Evolutionary conservation across 1,140 invertebrate species (phyloP).

Genomic region (Drosophila ercepeae): DNA sequence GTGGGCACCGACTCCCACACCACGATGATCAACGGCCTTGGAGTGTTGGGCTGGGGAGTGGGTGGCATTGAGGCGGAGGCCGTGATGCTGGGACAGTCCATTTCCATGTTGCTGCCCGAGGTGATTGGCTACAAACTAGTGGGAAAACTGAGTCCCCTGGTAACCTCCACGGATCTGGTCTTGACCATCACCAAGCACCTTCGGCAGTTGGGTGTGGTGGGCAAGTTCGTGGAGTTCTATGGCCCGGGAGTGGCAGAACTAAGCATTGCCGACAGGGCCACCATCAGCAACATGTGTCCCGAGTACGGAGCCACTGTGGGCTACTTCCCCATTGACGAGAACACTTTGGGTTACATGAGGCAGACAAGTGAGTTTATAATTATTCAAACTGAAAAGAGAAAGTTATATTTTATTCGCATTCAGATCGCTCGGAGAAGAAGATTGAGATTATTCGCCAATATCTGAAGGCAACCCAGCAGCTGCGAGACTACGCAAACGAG

Average conservation of each 20-base stretch:
- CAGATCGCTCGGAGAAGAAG: constrained; percentile 92
- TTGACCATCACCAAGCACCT: constrained; percentile 99
- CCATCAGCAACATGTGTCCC: constrained; percentile 98
- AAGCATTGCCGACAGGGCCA: constrained; percentile 97
- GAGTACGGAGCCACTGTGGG: constrained; percentile 99
- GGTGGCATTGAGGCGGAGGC: constrained; percentile 93
- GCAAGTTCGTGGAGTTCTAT: constrained; percentile 99
- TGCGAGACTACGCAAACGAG: constrained; percentile 92
- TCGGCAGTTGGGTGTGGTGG: constrained; percentile 96
- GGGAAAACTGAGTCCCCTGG: constrained; percentile 91
- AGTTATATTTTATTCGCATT: constrained; percentile 30
- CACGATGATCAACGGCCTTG: constrained; percentile 98
- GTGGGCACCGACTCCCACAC: constrained; percentile 99
- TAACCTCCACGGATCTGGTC: constrained; percentile 99
- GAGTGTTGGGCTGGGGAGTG: constrained; percentile 90
- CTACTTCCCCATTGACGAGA: constrained; percentile 96
- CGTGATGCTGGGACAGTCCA: constrained; percentile 97
- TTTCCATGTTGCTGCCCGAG: constrained; percentile 97
- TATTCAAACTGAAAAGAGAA: background rate
- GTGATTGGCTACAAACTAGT: constrained; percentile 97
- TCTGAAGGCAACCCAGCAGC: constrained; percentile 91
- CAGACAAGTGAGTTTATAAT: constrained; percentile 91
- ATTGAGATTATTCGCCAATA: constrained; percentile 94
- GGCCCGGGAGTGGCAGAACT: constrained; percentile 95
- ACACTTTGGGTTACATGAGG: constrained; percentile 92